These are phyloP conservation scores for Alauda arvensis DNA, from an alignment of 2,797 vertebrate species.

Conservation along the genomic window DNA sequence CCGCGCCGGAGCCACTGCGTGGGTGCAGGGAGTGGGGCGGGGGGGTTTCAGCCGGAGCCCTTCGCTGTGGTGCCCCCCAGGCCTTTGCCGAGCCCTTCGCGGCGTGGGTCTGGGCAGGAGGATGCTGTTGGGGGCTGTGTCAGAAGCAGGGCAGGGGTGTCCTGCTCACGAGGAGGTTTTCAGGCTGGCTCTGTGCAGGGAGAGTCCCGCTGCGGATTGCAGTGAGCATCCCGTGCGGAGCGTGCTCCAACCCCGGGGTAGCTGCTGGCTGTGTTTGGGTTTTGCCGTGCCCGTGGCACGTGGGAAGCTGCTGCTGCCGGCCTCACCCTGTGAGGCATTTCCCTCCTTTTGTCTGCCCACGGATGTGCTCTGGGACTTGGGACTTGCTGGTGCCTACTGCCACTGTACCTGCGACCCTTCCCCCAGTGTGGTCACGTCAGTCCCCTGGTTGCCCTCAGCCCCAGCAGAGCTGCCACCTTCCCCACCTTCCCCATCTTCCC, in stretches of 20 bases:
- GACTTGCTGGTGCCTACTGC: background rate
- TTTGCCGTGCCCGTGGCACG: rapidly evolving
- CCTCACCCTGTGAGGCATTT: background rate
- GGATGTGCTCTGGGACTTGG: background rate
- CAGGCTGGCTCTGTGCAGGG: background rate
- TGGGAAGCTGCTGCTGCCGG: background rate
- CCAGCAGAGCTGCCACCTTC: background rate
- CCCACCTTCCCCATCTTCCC: no score
- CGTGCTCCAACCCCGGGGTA: rapidly evolving
- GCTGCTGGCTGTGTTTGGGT: background rate
- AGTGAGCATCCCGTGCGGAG: background rate
- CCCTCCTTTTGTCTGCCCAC: background rate
- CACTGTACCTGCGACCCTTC: rapidly evolving
- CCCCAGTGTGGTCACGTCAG: rapidly evolving
- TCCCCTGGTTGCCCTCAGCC: background rate
- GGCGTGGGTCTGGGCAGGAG: background rate
- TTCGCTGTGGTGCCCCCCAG: background rate
- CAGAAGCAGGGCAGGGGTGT: background rate
- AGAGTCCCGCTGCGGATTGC: background rate
- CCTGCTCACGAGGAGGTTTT: background rate
- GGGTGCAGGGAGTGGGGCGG: background rate
- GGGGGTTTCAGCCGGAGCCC: background rate
- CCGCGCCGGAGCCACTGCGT: rapidly evolving
- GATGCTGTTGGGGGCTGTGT: background rate
- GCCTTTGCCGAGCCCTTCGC: background rate